Evolutionary conservation across 2,888 invertebrate species (phyloP).

Genomic region (Bibio marci): DNA sequence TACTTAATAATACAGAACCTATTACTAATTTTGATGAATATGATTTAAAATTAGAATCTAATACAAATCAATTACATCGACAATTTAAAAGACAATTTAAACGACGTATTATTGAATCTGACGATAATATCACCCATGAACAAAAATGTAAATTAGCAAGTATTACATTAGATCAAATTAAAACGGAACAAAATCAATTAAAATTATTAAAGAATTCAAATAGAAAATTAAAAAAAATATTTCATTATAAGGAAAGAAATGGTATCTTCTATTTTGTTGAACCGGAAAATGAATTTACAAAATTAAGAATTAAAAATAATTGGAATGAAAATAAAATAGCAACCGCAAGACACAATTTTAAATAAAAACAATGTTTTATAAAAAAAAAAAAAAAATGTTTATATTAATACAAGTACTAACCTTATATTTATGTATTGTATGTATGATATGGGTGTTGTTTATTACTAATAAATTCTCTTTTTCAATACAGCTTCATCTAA

Average conservation of each 20-base stretch:
- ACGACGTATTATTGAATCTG: slow-evolving; percentile 6
- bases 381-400: not conserved
- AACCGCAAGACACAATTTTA: no score
- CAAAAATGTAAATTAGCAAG: slow-evolving; percentile 4
- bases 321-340: slow-evolving; percentile 9
- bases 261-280: slow-evolving; percentile 6
- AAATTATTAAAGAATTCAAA: slow-evolving; percentile 4
- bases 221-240: slow-evolving; percentile 4
- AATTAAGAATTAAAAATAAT: slow-evolving; percentile 7
- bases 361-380: no score
- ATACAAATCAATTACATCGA: not conserved
- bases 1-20: slow-evolving; percentile 6
- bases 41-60: not conserved
- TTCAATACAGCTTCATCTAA: slow-evolving; percentile 46
- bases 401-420: not conserved
- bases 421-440: no score
- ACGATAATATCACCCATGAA: slow-evolving; percentile 1
- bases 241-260: slow-evolving; percentile 5
- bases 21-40: not conserved
- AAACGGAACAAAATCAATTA: not conserved
- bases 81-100: not conserved
- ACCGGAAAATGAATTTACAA: slow-evolving; percentile 9
- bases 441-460: not conserved
- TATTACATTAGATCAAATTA: slow-evolving; percentile 4
- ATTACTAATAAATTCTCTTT: slow-evolving; percentile 40